Evolutionary conservation across 2,113 vertebrate species (phyloP).

Genomic region (Hyla sarda): DNA sequence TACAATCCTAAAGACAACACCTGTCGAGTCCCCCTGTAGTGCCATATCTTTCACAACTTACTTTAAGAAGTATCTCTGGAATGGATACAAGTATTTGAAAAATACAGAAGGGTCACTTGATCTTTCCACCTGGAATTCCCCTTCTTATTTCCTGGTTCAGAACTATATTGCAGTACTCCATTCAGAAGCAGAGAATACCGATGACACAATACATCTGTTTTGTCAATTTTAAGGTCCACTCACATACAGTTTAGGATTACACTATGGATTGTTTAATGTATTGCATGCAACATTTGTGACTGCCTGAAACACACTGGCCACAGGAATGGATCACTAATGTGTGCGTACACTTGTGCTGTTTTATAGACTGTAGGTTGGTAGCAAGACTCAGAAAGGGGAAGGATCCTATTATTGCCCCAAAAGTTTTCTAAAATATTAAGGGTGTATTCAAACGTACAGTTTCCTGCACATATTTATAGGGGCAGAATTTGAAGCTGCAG

Average conservation of each 20-base stretch:
- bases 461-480: too few species aligned
- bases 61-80: not conserved
- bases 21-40: not conserved
- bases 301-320: not conserved
- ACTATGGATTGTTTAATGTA: not conserved
- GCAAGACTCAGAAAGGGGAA: not conserved
- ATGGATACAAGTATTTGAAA: not conserved
- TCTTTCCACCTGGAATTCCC: slow-evolving; percentile 14
- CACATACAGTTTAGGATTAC: not conserved
- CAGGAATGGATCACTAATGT: not conserved
- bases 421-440: not conserved
- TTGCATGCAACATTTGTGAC: not conserved
- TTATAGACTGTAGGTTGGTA: not conserved
- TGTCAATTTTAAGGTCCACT: too few species aligned
- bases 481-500: too few species aligned
- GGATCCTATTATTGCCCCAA: not conserved
- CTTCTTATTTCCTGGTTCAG: not conserved
- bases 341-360: too few species aligned
- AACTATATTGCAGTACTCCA: not conserved
- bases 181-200: not conserved
- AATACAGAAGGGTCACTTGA: not conserved
- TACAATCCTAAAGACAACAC: not conserved
- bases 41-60: not conserved
- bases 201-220: too few species aligned
- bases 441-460: too few species aligned